phyloP scores from a whole-genome alignment of 53 echinoderm and acorn worm species.

The Glandiceps talaboti region DNA sequence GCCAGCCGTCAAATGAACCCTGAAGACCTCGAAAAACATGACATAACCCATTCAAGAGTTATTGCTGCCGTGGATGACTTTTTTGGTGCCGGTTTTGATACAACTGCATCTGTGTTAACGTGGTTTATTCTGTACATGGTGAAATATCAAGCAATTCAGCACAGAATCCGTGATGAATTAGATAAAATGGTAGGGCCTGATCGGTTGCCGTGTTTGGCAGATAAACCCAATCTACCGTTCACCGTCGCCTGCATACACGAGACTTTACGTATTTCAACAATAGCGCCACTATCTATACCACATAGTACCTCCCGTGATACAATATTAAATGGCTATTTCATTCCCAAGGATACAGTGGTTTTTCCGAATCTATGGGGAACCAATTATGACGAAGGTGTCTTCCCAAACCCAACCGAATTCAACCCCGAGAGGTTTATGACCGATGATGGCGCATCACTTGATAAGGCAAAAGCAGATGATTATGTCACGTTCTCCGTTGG shows the following conservation, averaged over 20 bases:
- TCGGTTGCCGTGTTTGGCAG: constrained; percentile 30
- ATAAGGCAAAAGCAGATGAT: constrained; percentile 50
- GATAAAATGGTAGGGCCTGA: constrained; percentile 36
- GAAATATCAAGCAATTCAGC: constrained; percentile 54
- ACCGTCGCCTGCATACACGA: constrained; percentile 70
- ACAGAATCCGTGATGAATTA: constrained; percentile 47
- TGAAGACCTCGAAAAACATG: constrained; percentile 13
- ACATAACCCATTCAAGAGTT: constrained; percentile 27
- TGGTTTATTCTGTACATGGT: constrained; percentile 54
- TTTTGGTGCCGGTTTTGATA: constrained; percentile 79
- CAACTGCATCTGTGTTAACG: constrained; percentile 35
- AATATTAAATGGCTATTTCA: constrained; percentile 37
- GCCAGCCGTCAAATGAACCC: constrained; percentile 14
- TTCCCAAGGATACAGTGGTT: constrained; percentile 67
- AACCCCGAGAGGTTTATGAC: constrained; percentile 66
- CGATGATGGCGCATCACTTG: constrained; percentile 33
- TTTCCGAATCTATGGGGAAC: constrained; percentile 76
- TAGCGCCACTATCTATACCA: constrained; percentile 72
- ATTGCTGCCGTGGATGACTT: constrained; percentile 36
- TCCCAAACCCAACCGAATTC: constrained; percentile 52
- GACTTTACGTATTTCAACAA: constrained; percentile 48
- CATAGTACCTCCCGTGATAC: constrained; percentile 76
- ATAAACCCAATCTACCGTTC: constrained; percentile 46
- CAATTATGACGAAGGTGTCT: constrained; percentile 29
- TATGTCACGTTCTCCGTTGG: constrained; percentile 78